Percentiles rank a stretch among this genome's conserved stretches.
Evolutionary conservation across 2,888 invertebrate genomes (phyloP).

Genomic region (Homarus gammarus): DNA sequence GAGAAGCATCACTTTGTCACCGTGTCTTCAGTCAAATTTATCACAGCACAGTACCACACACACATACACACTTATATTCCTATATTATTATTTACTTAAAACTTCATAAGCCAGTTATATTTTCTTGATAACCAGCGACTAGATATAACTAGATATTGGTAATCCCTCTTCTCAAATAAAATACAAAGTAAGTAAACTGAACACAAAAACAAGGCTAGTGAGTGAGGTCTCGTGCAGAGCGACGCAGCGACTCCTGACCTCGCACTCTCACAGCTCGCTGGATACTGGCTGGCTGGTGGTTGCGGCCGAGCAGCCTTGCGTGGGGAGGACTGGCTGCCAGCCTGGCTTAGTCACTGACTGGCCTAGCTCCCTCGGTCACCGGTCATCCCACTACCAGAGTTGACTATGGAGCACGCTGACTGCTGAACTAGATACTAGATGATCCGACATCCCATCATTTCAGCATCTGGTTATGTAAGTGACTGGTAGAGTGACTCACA

Average conservation of each 20-base stretch:
- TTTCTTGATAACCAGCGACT: not conserved
- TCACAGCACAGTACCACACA: not conserved
- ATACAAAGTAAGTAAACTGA: not conserved
- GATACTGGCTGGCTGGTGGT: constrained; percentile 12
- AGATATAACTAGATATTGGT: not conserved
- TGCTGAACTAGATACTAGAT: too few relatives aligned
- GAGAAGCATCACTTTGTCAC: too few relatives aligned
- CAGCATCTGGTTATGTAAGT: too few relatives aligned
- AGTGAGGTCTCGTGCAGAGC: not conserved
- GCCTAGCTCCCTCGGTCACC: not conserved
- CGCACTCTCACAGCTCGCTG: constrained; percentile 27
- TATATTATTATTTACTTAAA: not conserved
- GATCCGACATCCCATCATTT: too few relatives aligned
- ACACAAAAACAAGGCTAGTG: not conserved
- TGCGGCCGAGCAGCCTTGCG: not conserved
- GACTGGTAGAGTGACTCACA: too few relatives aligned
- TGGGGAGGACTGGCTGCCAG: not conserved
- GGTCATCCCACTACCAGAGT: constrained; percentile 5
- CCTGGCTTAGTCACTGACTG: constrained; percentile 11
- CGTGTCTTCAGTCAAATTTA: too few relatives aligned
- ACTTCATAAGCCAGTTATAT: too few relatives aligned
- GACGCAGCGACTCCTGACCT: not conserved
- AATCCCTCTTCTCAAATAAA: not conserved
- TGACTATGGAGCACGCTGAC: too few relatives aligned
- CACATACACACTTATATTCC: too few relatives aligned